Evolutionary conservation across 2,797 vertebrate genomes (phyloP).

Genomic region (Chaunax sp.): DNA sequence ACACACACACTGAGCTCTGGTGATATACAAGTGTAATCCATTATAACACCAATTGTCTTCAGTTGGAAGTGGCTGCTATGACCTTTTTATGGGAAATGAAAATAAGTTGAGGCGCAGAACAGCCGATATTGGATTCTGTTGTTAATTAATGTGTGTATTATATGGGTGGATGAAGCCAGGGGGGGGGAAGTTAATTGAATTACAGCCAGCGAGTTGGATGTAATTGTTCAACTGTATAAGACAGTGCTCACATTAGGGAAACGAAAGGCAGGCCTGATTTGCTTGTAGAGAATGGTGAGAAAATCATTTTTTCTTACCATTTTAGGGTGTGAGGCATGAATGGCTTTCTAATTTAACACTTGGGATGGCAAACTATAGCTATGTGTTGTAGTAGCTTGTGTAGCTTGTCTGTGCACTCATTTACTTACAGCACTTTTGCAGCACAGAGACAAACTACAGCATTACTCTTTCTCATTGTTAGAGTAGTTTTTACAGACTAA

Average conservation of each 20-base stretch:
- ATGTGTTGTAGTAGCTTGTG: slow-evolving; percentile 19
- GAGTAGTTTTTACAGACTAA: slow-evolving; percentile 1
- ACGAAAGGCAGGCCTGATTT: slow-evolving; percentile 67
- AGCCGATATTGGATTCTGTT: slow-evolving; percentile 83
- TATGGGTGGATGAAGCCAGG: slow-evolving; percentile 77
- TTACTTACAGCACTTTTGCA: slow-evolving; percentile 21
- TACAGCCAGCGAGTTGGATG: slow-evolving; percentile 80
- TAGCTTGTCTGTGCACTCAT: slow-evolving; percentile 3
- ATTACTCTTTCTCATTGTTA: not conserved
- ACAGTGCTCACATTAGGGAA: slow-evolving; percentile 68
- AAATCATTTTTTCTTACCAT: slow-evolving; percentile 65
- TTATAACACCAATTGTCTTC: slow-evolving; percentile 75
- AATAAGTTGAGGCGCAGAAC: slow-evolving; percentile 80
- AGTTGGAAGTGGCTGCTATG: slow-evolving; percentile 75
- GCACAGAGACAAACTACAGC: slow-evolving; percentile 9
- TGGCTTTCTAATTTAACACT: slow-evolving; percentile 67
- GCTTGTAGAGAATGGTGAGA: slow-evolving; percentile 65
- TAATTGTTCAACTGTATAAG: slow-evolving; percentile 82
- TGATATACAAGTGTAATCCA: slow-evolving; percentile 66
- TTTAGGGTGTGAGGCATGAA: slow-evolving; percentile 64
- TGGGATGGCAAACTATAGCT: slow-evolving; percentile 41
- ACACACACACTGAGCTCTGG: slow-evolving; percentile 22
- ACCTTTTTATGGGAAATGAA: slow-evolving; percentile 82
- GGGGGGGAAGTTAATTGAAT: slow-evolving; percentile 83
- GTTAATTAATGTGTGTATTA: slow-evolving; percentile 85